Base-by-base conservation (phyloP, 2,797 vertebrate genomes). In the Enteromius mattozi region DNA sequence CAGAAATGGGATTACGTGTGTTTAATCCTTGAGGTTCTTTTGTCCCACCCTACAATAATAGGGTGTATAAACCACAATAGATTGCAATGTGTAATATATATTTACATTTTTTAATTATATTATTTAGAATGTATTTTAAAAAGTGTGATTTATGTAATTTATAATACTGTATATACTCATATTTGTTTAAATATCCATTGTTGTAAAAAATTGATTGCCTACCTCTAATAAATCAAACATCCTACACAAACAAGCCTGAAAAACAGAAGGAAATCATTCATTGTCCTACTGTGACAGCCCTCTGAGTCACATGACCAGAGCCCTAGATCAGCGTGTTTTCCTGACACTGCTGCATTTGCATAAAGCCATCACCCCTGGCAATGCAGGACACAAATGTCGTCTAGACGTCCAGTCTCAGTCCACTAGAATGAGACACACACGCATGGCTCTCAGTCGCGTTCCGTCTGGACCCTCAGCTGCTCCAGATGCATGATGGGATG, bases 391-490 rank as follows among this genome's bases (percentile, higher is more conserved):
- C 88, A 90, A 91, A 95, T 97, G 95, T 96, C 96, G 96, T 97
- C 96, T 96, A 97, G 96, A 97, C 96, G 94, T 96, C 96, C 95
- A 95, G 94, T 93, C 95, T 97, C 93, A 85, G 94, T 95, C 93
- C 89, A 0, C 87, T 95, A 93, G 94, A 93, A 92, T 92, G 90
- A 94, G 91, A 94, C 92, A 89, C 92, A 92, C 63, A 70, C 19
- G 37, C 12, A 69, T 33, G 56, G 13, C 59, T 54, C 71, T 76
- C 81, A 51, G 70, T 54, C 35, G 59, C 16, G 10, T 77, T 59
- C 82, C 27, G 75, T 84, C 83, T 84, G 83, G 76, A 79, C 76
- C 40, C 66, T 84, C 83, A 84, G 83, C 83, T 84, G 82, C 40
- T 65, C 72, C 72, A 78, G 47, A 45, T 59, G 82, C 61, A 77